A percentile compares a stretch with the other conserved stretches of the same genome.
Evolutionary conservation across 2,113 vertebrate species (phyloP).

Genomic region (Daubentonia madagascariensis): DNA sequence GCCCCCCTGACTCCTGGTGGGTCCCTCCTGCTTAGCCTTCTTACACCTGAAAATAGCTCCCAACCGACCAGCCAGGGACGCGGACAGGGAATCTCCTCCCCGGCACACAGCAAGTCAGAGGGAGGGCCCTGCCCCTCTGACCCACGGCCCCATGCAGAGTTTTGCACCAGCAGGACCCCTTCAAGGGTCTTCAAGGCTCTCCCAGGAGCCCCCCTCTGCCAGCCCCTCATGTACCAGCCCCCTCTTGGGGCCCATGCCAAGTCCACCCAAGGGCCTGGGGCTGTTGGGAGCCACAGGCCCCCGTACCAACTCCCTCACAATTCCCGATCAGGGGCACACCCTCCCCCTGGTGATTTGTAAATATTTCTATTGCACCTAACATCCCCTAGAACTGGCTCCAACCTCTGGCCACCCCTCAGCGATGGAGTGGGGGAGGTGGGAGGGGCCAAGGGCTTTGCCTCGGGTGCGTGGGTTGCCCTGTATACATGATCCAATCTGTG

Average conservation of each 20-base stretch:
- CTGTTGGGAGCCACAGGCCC: background rate
- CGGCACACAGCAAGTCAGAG: background rate
- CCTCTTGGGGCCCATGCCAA: background rate
- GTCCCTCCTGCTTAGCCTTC: background rate
- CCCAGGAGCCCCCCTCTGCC: conserved; percentile 63
- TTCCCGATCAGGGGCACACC: conserved; percentile 33
- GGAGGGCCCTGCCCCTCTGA: background rate
- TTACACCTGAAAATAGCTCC: background rate
- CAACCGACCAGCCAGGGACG: background rate
- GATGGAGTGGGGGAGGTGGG: background rate
- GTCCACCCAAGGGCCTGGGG: conserved; percentile 9
- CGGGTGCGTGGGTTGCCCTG: conserved; percentile 2
- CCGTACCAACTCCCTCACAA: background rate
- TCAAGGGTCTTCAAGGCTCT: conserved; percentile 50
- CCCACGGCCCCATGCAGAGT: conserved; percentile 35
- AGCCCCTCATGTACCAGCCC: background rate
- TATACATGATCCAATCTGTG: conserved; percentile 51
- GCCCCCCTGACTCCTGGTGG: background rate
- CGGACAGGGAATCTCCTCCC: background rate
- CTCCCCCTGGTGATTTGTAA: conserved; percentile 24
- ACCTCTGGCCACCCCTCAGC: conserved; percentile 40
- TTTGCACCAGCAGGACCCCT: conserved; percentile 73
- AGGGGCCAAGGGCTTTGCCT: conserved; percentile 24
- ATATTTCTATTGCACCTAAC: conserved; percentile 70
- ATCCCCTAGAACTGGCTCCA: conserved; percentile 38